Base-by-base conservation (phyloP, 2,113 vertebrate genomes). In the Menidia beryllina region DNA sequence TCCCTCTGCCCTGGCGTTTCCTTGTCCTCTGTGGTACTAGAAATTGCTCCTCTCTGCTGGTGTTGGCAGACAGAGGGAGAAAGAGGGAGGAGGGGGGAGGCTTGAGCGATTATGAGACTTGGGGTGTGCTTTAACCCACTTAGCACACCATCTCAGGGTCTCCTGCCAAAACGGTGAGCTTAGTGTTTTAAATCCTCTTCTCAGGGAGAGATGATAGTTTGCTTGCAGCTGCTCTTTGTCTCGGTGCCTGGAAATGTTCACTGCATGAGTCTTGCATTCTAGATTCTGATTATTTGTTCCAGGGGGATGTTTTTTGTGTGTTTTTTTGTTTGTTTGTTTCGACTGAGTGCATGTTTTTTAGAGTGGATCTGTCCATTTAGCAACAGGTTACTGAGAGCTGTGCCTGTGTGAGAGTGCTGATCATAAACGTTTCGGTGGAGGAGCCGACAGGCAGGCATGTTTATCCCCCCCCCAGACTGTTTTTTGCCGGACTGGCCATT, bases 91-190 rank as follows among this genome's bases (percentile, higher is more conserved):
- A 53, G 43, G 61, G 63, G 56, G 69, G 24, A 38, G 67, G 67
- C 62, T 24, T 17, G 51, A 66, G 88, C 48, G 86, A 91, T 91
- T 91, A 89, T 79, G 68, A 86, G 84, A 88, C 78, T 78, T 51
- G 73, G 86, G 88, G 89, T 90, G 81, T 72, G 77, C 82, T 92
- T 93, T 93, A 93, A 92, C 91, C 89, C 91, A 93, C 90, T 93
- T 93, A 91, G 52, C 81, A 82, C 89, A 90, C 86, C 81, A 89
- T 78, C 82, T 75, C 72, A 77, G 76, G 81, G 86, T 85, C 75
- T 82, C 81, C 82, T 88, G 91, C 90, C 91, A 93, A 91, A 89
- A 83, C 75, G 61, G 76, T 86, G 77, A 89, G 89, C 87, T 90
- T 87, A 91, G 88, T 86, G 72, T 43, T 75, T 91, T 88, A 91